Evolutionary conservation across 53 echinoderm and acorn worm genomes (phyloP), one percentile per base, ranked within the genome.

Genomic region (Stichopus horrens): DNA sequence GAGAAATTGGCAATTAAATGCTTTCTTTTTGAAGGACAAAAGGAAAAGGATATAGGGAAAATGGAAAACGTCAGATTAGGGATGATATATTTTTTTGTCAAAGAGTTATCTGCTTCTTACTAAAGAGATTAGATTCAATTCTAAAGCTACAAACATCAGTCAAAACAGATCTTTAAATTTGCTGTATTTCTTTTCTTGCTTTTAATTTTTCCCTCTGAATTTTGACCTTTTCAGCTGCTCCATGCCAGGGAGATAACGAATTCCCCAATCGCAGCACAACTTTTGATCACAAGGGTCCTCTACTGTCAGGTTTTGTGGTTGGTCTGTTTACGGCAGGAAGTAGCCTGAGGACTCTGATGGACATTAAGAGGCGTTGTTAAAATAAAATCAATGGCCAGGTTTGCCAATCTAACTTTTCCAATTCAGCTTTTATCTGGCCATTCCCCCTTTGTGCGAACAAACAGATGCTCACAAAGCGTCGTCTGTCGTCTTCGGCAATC

Each of bases 281-380:
- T 9, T 81, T 55, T 81, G 58, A 21, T 81, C 58, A 19, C 55
- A 55, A 79, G 79, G 18, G 55, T 14, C 20, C 55, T 53, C 79
- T 4, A 13, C 9, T 8, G 56, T 58, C 58, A 4, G 81, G 20
- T 56, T 81, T 81, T 11, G 52, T 56, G 16, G 55, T 81, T 81
- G 56, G 18, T 5, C 20, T n/a, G 81, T 21, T 16, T 18, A 20
- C 55, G 6, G 9, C 81, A 81, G 81, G 81, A 55, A 81, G 55
- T 56, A 57, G 81, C 56, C 57, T n/a, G 58, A 81, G 81, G 20
- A 81, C n/a, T 56, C 22, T 81, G 81, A 81, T 81, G 81, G 81
- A 58, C 81, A 58, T 11, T 57, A 21, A 21, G 81, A 81, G 81
- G 81, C 81, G 57, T 81, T 7, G 13, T 55, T 58, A 57, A 57